These are phyloP conservation scores for Turritopsis rubra DNA, from an alignment of 30 jellyfish, hydroid and myxozoan genomes.

Conservation along the genomic window DNA sequence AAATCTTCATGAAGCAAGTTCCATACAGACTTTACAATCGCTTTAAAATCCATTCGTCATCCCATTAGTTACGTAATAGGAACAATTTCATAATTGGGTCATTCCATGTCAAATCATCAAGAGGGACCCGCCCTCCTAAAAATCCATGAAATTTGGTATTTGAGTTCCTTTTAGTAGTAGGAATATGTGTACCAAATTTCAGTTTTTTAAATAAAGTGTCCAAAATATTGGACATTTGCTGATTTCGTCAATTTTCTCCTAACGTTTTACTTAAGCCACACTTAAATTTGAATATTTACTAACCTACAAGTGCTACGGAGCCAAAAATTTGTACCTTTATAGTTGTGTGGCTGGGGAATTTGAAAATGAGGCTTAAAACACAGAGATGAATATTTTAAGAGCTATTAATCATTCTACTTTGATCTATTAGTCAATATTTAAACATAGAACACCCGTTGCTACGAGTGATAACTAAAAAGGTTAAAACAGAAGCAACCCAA, in stretches of 20 bases:
- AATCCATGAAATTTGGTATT: too few relatives aligned
- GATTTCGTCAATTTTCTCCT: background rate
- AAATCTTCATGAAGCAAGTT: too few relatives aligned
- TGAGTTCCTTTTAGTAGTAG: too few relatives aligned
- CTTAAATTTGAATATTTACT: background rate
- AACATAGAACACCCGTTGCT: background rate
- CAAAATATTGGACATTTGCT: background rate
- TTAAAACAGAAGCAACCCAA: background rate
- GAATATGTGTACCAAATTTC: background rate
- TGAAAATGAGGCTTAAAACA: background rate
- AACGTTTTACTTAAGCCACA: background rate
- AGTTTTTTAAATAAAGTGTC: slow-evolving; percentile 1
- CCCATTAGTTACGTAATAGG: too few relatives aligned
- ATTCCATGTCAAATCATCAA: too few relatives aligned
- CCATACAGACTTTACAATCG: too few relatives aligned
- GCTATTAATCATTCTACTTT: background rate
- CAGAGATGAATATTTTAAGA: background rate
- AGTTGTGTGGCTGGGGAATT: slow-evolving; percentile 1
- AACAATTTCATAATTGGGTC: too few relatives aligned
- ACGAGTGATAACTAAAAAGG: background rate
- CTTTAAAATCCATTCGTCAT: too few relatives aligned
- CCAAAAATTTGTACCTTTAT: background rate
- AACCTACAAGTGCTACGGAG: background rate
- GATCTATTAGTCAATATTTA: background rate
- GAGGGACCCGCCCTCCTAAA: too few relatives aligned